These are phyloP conservation scores for Drosophila austrosaltans DNA, from an alignment of 2,888 invertebrate species.

Conservation along the genomic window DNA sequence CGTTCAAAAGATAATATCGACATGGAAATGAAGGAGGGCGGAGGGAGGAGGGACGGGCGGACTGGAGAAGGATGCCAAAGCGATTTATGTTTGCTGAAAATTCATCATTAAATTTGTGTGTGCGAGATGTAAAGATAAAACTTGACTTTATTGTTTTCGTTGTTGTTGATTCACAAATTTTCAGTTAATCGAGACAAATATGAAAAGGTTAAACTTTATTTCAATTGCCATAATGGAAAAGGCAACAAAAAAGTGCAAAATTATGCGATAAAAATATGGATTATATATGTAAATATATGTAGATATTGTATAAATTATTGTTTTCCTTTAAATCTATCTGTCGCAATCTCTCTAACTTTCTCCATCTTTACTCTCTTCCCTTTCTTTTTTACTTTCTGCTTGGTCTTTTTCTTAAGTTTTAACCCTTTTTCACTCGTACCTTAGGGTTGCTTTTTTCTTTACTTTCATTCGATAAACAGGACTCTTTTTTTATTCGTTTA, in stretches of 20 bases:
- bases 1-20: conserved; percentile 42
- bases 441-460: no score
- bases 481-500: no score
- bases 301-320: not conserved
- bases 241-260: not conserved
- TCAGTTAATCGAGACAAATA: conserved; percentile 67
- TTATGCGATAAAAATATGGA: not conserved
- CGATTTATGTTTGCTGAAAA: conserved; percentile 68
- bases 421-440: no score
- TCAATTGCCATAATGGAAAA: conserved; percentile 35
- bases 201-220: conserved; percentile 42
- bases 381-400: no score
- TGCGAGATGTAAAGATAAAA: conserved; percentile 59
- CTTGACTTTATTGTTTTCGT: conserved; percentile 23
- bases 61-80: conserved; percentile 42
- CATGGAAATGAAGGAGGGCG: conserved; percentile 7
- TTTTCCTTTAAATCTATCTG: not conserved
- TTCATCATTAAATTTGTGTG: conserved; percentile 72
- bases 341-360: not conserved
- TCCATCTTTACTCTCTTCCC: not conserved
- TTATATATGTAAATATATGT: not conserved
- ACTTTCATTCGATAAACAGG: no score
- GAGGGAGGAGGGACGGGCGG: not conserved
- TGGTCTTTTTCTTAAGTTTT: no score
- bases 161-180: conserved; percentile 64